These are phyloP conservation scores for Myzus persicae DNA, from an alignment of 1,140 invertebrate genomes.

Conservation along the genomic window DNA sequence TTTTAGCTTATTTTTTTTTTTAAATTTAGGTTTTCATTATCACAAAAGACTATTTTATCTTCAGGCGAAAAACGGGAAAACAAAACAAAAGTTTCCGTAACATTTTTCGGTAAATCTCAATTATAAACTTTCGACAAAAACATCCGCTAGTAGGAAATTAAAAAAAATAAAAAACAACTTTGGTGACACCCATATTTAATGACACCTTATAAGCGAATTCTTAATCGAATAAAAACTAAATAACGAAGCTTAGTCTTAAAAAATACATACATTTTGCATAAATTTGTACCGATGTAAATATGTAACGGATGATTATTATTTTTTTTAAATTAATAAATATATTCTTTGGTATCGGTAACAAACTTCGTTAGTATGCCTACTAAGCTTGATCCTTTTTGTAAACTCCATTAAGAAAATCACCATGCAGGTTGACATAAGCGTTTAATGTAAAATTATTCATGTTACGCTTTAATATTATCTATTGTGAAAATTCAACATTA, in stretches of 20 bases:
- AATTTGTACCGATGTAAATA: neutral
- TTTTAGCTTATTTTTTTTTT: neutral
- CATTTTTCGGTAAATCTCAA: constrained; percentile 22
- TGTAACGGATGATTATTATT: neutral
- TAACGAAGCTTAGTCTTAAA: neutral
- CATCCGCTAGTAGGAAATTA: neutral
- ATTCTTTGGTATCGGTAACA: neutral
- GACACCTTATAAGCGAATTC: neutral
- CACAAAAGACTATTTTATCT: neutral
- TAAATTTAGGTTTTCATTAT: neutral
- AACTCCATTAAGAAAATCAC: neutral
- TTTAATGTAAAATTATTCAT: neutral
- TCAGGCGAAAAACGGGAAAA: neutral
- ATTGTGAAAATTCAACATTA: neutral
- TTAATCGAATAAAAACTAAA: neutral
- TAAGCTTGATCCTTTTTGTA: neutral
- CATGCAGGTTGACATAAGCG: neutral
- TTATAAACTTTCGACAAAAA: neutral
- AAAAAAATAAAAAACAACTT: neutral
- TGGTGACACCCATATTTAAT: constrained; percentile 8
- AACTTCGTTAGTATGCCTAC: neutral
- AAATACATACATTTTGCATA: neutral
- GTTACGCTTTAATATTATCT: neutral
- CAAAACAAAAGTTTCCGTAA: neutral
- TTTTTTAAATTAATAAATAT: neutral